phyloP scores from a whole-genome alignment of 1,140 invertebrate genomes.

The Drosophila lacteicornis region DNA sequence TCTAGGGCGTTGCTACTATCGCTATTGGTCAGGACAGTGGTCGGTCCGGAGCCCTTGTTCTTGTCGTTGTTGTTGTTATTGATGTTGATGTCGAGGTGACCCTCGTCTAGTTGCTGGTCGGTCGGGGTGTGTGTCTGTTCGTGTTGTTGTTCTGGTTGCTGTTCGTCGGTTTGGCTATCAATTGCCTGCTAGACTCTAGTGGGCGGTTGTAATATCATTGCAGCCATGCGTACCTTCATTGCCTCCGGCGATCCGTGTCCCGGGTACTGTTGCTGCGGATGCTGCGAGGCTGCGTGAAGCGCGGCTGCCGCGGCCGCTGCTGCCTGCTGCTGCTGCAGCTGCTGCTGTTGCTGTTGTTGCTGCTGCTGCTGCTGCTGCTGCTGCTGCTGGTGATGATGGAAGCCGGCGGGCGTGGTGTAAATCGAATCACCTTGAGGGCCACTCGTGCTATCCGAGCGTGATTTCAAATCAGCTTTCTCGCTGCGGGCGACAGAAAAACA shows the following conservation, averaged over 20 bases:
- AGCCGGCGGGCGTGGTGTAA: constrained; percentile 84
- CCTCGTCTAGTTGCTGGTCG: constrained; percentile 52
- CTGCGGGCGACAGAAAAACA: constrained; percentile 63
- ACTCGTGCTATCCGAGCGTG: constrained; percentile 84
- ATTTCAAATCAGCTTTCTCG: constrained; percentile 85
- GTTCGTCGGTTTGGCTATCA: constrained; percentile 78
- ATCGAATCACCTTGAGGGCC: constrained; percentile 85
- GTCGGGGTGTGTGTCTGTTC: constrained; percentile 33
- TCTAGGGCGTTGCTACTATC: constrained; percentile 58
- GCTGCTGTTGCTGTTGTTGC: constrained; percentile 72
- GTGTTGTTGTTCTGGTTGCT: constrained; percentile 62
- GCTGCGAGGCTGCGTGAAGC: constrained; percentile 66
- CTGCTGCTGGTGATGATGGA: constrained; percentile 83
- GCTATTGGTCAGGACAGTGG: constrained; percentile 69
- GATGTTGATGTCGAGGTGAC: constrained; percentile 47
- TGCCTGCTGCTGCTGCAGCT: constrained; percentile 64
- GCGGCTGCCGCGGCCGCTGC: constrained; percentile 66
- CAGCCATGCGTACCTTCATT: constrained; percentile 92
- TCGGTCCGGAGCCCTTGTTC: constrained; percentile 38
- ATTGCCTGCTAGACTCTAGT: constrained; percentile 90
- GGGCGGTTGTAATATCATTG: constrained; percentile 91
- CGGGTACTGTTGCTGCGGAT: constrained; percentile 77
- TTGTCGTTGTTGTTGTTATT: constrained; percentile 57
- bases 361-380: constrained; percentile 74
- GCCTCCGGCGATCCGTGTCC: constrained; percentile 87